Conservation (phyloP, 2,888 invertebrate genomes). For the Drosophila mimetica region DNA sequence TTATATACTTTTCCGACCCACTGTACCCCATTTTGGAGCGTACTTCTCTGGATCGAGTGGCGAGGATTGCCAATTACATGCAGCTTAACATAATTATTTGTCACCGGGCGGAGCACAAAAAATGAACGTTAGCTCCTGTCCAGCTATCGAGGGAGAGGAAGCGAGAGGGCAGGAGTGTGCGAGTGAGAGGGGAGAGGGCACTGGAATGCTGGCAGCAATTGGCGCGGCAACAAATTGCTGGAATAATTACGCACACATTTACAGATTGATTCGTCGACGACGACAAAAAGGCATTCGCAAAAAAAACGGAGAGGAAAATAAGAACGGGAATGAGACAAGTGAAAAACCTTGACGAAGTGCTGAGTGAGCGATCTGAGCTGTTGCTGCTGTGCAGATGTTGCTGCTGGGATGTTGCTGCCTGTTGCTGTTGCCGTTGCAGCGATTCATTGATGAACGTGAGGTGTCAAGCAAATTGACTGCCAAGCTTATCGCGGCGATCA, state of each 20-base stretch:
- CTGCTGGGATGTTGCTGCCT: slow-evolving; percentile 9
- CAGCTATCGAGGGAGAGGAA: neutral
- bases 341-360: slow-evolving; percentile 30
- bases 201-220: slow-evolving; percentile 80
- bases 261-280: slow-evolving; percentile 69
- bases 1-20: neutral
- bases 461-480: slow-evolving; percentile 84
- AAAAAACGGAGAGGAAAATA: neutral
- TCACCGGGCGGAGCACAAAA: slow-evolving; percentile 60
- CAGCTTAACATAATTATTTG: slow-evolving; percentile 80
- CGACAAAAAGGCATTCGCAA: slow-evolving; percentile 8
- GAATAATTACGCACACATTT: slow-evolving; percentile 83
- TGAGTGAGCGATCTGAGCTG: slow-evolving; percentile 45
- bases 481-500: slow-evolving; percentile 43
- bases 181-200: slow-evolving; percentile 7
- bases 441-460: slow-evolving; percentile 83
- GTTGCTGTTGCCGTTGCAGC: slow-evolving; percentile 52
- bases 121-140: slow-evolving; percentile 13
- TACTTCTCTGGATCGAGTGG: slow-evolving; percentile 1
- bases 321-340: neutral
- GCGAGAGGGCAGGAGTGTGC: neutral
- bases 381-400: slow-evolving; percentile 10
- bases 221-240: slow-evolving; percentile 82
- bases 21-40: slow-evolving; percentile 12
- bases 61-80: slow-evolving; percentile 60